A percentile compares a stretch with the other conserved stretches of the same genome.
These are phyloP conservation scores for Poeciliopsis prolifica DNA, from an alignment of 2,113 vertebrate species.

Conservation along the genomic window DNA sequence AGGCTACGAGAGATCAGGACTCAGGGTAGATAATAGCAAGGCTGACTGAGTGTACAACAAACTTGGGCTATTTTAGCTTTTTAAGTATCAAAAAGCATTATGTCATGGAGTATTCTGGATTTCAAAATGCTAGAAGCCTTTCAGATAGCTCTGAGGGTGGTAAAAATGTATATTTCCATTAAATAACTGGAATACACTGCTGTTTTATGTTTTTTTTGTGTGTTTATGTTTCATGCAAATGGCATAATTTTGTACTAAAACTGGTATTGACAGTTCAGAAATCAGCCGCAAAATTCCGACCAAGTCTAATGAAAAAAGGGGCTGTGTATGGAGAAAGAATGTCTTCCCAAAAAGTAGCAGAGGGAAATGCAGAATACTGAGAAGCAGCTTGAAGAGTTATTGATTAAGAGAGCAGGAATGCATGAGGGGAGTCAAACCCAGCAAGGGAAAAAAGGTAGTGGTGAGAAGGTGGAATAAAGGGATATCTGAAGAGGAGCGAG, in stretches of 20 bases:
- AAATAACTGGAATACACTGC: too few species aligned
- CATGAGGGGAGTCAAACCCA: constrained; percentile 45
- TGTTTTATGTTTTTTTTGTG: too few species aligned
- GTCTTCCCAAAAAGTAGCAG: constrained; percentile 48
- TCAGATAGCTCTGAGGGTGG: not conserved
- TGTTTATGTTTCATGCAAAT: not conserved
- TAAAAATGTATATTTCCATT: not conserved
- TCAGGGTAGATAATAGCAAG: not conserved
- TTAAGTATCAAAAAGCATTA: not conserved
- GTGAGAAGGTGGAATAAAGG: constrained; percentile 61
- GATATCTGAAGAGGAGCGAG: constrained; percentile 47
- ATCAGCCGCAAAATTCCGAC: constrained; percentile 22
- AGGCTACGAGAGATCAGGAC: not conserved
- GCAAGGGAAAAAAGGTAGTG: constrained; percentile 29
- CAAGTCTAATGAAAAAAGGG: not conserved
- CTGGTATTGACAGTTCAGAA: constrained; percentile 6
- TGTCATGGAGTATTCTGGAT: not conserved
- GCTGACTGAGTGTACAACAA: not conserved
- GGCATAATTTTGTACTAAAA: not conserved
- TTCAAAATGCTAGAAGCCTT: not conserved
- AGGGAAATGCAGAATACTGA: constrained; percentile 55
- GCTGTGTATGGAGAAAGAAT: constrained; percentile 11
- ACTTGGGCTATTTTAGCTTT: not conserved
- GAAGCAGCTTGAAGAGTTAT: constrained; percentile 56
- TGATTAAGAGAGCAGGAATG: constrained; percentile 64